Base-by-base conservation (phyloP, 2,888 invertebrate species). In the Allygus modestus region DNA sequence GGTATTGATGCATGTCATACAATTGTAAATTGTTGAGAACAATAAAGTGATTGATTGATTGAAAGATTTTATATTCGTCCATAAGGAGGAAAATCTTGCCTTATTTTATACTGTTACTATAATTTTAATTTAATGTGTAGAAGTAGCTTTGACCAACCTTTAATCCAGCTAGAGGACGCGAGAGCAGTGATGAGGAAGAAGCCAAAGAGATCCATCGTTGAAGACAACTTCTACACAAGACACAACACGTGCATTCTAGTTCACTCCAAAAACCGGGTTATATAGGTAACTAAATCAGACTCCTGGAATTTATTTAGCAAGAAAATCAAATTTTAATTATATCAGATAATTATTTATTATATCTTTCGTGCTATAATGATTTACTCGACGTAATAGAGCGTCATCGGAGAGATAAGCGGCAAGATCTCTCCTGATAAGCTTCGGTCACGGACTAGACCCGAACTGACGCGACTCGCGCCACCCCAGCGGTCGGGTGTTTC, bases 141-240 rank as follows among this genome's bases (percentile, higher is more conserved):
- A n/a, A n/a, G n/a, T n/a, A n/a, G n/a, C n/a, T n/a, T n/a, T n/a
- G 5, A 7, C 37, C 37, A 20, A 79, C 79, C 79, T 79, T 79
- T 51, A 26, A 79, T 33, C 54, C 54, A 79, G 28, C 15, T 58
- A 0, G 54, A 79, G 26, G 51, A 58, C 2, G 33, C 0, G 0
- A 33, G 2, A 54, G 37, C 58, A 54, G 79, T 20, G 31, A 79
- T 15, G 1, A 79, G n/a, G 33, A 79, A 17, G 79, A 33, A 79
- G 51, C 46, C 46, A 20, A 28, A 37, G 20, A 31, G 15, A 79
- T 79, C 79, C 79, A 79, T 79, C 33, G 23, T 79, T 33, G 37
- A 51, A 23, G 43, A 9, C 75, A 77, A 46, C 46, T 26, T 79
- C 58, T 79, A 79, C 79, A 79, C 79, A 33, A 33, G n/a, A 54